Evolutionary conservation across 64 coral and sea anemone species (phyloP), one percentile per base, ranked within the genome.

Genomic region (Montipora sp.): DNA sequence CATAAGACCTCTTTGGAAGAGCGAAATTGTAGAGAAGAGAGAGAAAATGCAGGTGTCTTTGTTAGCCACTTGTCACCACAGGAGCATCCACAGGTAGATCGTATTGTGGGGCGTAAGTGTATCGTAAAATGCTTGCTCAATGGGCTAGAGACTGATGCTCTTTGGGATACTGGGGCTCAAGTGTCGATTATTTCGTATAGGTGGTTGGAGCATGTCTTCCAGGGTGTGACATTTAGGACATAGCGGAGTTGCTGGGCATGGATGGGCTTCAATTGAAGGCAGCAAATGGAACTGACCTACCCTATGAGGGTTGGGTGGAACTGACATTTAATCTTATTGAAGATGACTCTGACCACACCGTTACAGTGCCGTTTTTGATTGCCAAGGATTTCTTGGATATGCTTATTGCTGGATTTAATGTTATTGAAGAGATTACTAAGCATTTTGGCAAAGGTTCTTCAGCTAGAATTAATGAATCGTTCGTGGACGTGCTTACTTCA

Each of bases 131-230:
- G 93, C 86, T 53, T 78, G 18, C 14, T 91, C 14, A 70, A 87
- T 87, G 89, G 55, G 65, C 43, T 87, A 20, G 6, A 51, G 51
- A 58, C 46, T 45, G 81, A 90, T 13, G 61, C 63, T 49, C 50
- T 87, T 83, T 87, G 93, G 80, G 93, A 87, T 12, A 90, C 93
- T 8, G 53, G 93, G 93, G 93, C 93, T 19, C 93, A 90, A 90
- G 93, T 95, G 68, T 95, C 93, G 36, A 89, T 95, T 79, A 66
- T 95, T 20, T 89, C 92, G 61, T 11, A 63, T 18, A 24, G 58
- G 2, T 94, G 81, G 81, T 55, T 87, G 7, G 1, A 66, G 48
- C 14, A 23, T 78, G 87, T 18, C 24, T 93, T 70, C 83, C 83
- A 7, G 75, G 51, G 65, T 70, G 57, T 79, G 53, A 48, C n/a